Evolutionary conservation across 2,888 invertebrate species (phyloP).

Genomic region (Petrolisthes cinctipes): DNA sequence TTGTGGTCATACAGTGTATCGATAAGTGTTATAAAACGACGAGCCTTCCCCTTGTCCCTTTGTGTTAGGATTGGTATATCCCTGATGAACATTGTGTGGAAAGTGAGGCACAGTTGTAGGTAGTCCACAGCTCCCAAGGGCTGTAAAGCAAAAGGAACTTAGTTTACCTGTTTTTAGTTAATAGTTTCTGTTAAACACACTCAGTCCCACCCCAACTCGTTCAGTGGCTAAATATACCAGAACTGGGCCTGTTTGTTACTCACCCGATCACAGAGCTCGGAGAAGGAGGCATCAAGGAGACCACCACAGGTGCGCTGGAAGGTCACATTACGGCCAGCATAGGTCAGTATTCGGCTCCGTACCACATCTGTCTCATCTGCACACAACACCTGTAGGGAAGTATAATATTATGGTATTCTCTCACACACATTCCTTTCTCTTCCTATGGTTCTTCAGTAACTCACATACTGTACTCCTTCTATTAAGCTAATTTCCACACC

Average conservation of each 20-base stretch:
- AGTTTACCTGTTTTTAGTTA: neutral
- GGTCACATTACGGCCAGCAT: slow-evolving; percentile 88
- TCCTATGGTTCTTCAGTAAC: too few relatives aligned
- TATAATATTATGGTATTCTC: neutral
- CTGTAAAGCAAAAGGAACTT: slow-evolving; percentile 72
- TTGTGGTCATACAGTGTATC: slow-evolving; percentile 96
- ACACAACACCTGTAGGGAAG: slow-evolving; percentile 72
- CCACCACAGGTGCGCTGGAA: slow-evolving; percentile 93
- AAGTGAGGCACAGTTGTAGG: slow-evolving; percentile 89
- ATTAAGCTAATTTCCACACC: neutral
- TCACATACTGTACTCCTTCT: too few relatives aligned
- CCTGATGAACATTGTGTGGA: slow-evolving; percentile 93
- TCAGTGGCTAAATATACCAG: too few relatives aligned
- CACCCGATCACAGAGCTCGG: slow-evolving; percentile 91
- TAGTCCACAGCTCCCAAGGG: slow-evolving; percentile 96
- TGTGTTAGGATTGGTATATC: slow-evolving; percentile 88
- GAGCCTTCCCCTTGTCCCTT: slow-evolving; percentile 84
- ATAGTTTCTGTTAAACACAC: neutral
- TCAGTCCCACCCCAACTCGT: neutral
- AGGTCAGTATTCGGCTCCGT: slow-evolving; percentile 85
- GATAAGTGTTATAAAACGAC: slow-evolving; percentile 95
- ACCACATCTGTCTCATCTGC: slow-evolving; percentile 91
- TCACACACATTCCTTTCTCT: too few relatives aligned
- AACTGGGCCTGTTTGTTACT: slow-evolving; percentile 47
- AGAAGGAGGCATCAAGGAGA: slow-evolving; percentile 88